Evolutionary conservation across 2,888 invertebrate genomes (phyloP).

Genomic region (Chrysina gloriosa): DNA sequence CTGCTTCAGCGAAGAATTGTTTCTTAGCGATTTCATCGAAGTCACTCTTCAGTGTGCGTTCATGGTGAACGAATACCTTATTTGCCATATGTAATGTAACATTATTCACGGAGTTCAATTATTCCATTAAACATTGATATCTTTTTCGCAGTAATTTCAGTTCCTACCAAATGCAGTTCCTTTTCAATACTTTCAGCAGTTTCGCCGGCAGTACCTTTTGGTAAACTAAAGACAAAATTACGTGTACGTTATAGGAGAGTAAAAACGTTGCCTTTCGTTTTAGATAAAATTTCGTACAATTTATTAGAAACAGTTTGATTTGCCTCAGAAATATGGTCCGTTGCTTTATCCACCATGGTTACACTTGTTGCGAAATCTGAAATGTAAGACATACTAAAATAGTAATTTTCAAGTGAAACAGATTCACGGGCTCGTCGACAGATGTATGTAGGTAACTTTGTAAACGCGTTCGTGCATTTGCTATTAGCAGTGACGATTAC

Average conservation of each 20-base stretch:
- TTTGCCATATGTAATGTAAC: constrained; percentile 1
- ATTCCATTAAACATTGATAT: not conserved
- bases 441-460: no score
- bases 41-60: constrained; percentile 66
- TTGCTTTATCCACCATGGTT: no score
- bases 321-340: no score
- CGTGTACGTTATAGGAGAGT: constrained; percentile 2
- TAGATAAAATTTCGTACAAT: not conserved
- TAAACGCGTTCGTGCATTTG: no score
- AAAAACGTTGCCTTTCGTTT: not conserved
- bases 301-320: not conserved
- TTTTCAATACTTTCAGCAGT: not conserved
- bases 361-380: no score
- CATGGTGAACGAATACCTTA: constrained; percentile 68
- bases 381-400: no score
- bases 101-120: not conserved
- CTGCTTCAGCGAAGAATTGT: constrained; percentile 73
- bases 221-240: not conserved
- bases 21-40: constrained; percentile 71
- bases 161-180: not conserved
- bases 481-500: no score
- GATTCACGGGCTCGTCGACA: no score
- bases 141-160: not conserved
- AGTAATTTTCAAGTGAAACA: no score
- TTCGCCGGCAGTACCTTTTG: not conserved